These are phyloP conservation scores for Halcyon smyrnensis DNA, from an alignment of 2,797 vertebrate species.

Conservation along the genomic window DNA sequence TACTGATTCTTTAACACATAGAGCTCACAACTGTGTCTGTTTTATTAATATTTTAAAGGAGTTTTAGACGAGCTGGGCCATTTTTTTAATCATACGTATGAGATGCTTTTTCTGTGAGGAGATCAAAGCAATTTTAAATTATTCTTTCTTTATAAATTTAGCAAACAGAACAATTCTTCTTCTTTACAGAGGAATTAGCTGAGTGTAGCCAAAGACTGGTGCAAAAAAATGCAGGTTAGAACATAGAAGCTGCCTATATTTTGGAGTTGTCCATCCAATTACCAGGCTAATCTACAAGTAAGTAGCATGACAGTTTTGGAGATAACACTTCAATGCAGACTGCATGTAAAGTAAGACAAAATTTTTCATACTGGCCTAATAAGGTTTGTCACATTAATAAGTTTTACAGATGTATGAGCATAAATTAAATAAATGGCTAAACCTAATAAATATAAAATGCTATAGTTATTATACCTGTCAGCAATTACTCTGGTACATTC, in stretches of 20 bases:
- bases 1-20: not conserved
- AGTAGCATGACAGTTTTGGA: not conserved
- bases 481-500: constrained; percentile 82
- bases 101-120: not conserved
- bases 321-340: not conserved
- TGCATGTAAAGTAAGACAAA: not conserved
- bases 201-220: not conserved
- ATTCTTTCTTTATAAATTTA: not conserved
- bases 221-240: not conserved
- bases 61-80: not conserved
- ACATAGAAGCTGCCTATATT: not conserved
- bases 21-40: not conserved
- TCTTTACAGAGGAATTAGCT: not conserved
- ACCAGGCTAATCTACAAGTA: not conserved
- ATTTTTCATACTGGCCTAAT: not conserved
- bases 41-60: not conserved
- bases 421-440: not conserved
- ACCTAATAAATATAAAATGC: not conserved
- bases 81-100: not conserved
- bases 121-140: not conserved
- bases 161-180: not conserved
- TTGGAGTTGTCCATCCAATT: not conserved
- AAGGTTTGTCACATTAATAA: not conserved
- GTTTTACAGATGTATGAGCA: not conserved
- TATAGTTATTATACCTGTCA: constrained; percentile 74